Base-by-base conservation (phyloP, 1,140 invertebrate genomes). In the Drosophila elegans region DNA sequence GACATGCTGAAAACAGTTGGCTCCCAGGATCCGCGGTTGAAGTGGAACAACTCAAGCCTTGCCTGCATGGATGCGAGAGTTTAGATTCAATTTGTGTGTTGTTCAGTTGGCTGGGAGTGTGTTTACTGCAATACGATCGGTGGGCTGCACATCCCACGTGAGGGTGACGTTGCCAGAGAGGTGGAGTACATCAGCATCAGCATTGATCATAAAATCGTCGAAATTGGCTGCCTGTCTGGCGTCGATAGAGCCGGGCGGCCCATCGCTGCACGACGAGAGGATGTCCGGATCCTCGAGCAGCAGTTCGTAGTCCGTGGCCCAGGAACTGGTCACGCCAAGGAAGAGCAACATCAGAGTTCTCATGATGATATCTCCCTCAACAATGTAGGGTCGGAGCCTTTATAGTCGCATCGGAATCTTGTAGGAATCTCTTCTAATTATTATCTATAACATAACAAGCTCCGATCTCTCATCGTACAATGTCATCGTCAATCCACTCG, bases 211-310 rank as follows among this genome's bases (percentile, higher is more conserved):
- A 1, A 86, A 0, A 4, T 86, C 12, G 6, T 62, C 44, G 0
- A 78, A 10, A 9, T 82, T 38, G 0, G 69, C 34, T 3, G 66
- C 32, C 1, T 73, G 54, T 1, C n/a, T 3, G 4, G 61, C 0
- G n/a, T 39, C 41, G 0, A 48, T 10, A 0, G 78, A 12, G 0
- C 66, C 82, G 0, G 66, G 69, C 13, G 53, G 61, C 4, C 32
- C 21, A 0, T 86, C 55, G 0, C 13, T 57, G 62, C 82, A 86
- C 5, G 42, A 21, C 13, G 53, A 48, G 16, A 86, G 78, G 38
- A 86, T 27, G 10, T 86, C 71, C 3, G 74, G 66, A 72, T 86
- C 82, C 56, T 75, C 83, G 6, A 86, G 2, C 29, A 81, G 2
- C 32, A 86, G 16, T 45, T 68, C 60, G 39, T 78, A 86, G 27